Evolutionary conservation across 2,797 vertebrate species (phyloP).

Genomic region (Myotis planiceps): DNA sequence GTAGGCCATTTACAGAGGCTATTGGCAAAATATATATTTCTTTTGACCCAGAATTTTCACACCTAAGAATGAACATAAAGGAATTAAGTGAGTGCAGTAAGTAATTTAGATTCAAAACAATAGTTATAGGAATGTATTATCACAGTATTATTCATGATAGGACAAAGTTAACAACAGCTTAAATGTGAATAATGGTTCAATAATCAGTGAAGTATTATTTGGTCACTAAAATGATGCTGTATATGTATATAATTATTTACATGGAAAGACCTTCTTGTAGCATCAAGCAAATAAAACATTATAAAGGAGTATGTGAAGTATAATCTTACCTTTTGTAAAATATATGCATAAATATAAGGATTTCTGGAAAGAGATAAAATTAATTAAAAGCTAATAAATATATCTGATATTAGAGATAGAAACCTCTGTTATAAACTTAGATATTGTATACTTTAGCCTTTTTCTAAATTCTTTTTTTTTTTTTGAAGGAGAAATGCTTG

Average conservation of each 20-base stretch:
- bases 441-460: conserved; percentile 20
- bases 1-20: background rate
- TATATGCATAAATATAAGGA: background rate
- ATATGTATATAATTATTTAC: background rate
- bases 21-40: background rate
- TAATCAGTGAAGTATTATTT: background rate
- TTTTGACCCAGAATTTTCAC: background rate
- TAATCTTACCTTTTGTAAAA: background rate
- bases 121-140: background rate
- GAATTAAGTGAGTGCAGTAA: background rate
- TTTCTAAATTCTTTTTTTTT: conserved; percentile 21
- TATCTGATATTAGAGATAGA: conserved; percentile 82
- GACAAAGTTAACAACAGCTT: background rate
- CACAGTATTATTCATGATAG: background rate
- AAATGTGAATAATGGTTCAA: background rate
- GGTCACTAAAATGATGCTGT: background rate
- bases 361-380: background rate
- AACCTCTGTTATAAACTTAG: conserved; percentile 80
- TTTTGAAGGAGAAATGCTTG: background rate
- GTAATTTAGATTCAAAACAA: background rate
- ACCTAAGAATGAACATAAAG: background rate
- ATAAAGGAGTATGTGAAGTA: background rate
- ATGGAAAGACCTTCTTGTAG: background rate
- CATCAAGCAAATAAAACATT: background rate
- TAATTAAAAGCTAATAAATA: conserved; percentile 7